These are phyloP conservation scores for Poecilia picta DNA, from an alignment of 2,797 vertebrate species.

Conservation along the genomic window DNA sequence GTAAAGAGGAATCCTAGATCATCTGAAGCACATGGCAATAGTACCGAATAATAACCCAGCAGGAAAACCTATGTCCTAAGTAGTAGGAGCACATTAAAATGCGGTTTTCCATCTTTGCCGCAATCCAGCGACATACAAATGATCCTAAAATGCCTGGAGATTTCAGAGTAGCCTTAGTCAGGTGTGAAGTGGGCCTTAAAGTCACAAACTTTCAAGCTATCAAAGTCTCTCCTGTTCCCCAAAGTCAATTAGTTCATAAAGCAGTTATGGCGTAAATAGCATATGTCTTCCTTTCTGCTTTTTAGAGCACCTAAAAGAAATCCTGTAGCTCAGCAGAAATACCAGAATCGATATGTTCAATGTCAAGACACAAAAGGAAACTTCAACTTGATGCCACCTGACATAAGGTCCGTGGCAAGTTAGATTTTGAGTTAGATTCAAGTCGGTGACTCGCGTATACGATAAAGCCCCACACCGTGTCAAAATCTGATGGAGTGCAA, in stretches of 20 bases:
- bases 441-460: slow-evolving; percentile 32
- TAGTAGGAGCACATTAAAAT: neutral
- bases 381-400: slow-evolving; percentile 34
- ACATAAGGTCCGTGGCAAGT: slow-evolving; percentile 39
- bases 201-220: slow-evolving; percentile 29
- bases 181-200: slow-evolving; percentile 1
- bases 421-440: slow-evolving; percentile 39
- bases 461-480: slow-evolving; percentile 30
- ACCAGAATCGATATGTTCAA: slow-evolving; percentile 49
- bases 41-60: neutral
- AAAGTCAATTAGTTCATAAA: slow-evolving; percentile 41
- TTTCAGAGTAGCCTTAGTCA: neutral
- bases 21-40: neutral
- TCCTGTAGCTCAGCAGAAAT: slow-evolving; percentile 33
- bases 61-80: neutral
- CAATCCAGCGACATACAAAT: neutral
- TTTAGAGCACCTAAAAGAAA: slow-evolving; percentile 26
- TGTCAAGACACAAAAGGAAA: slow-evolving; percentile 47
- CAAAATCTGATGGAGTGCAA: slow-evolving; percentile 58
- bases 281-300: slow-evolving; percentile 42
- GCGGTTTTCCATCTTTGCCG: neutral
- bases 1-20: neutral
- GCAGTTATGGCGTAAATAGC: slow-evolving; percentile 39
- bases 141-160: neutral
- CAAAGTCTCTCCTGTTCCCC: slow-evolving; percentile 8